A percentile compares a stretch with the other conserved stretches of the same genome.
Evolutionary conservation across 64 coral and sea anemone species (phyloP).

Genomic region (Montipora efflorescens): DNA sequence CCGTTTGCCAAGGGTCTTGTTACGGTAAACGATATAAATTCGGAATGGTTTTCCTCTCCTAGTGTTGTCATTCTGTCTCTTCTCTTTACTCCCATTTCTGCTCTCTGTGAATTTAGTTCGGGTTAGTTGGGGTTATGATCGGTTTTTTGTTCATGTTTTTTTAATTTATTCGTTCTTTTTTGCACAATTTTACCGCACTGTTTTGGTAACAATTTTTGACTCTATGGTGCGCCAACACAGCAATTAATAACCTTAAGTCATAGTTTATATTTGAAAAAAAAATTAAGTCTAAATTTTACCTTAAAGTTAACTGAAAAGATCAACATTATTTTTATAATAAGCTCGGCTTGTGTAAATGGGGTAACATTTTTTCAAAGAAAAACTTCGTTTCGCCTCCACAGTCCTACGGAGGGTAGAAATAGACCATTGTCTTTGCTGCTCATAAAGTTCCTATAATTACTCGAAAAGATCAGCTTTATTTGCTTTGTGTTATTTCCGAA

Average conservation of each 20-base stretch:
- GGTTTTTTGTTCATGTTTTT: no score
- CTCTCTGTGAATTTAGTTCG: neutral
- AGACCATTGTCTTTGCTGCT: neutral
- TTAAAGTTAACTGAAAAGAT: neutral
- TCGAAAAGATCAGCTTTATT: neutral
- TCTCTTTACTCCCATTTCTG: neutral
- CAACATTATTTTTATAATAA: neutral
- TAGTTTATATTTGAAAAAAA: neutral
- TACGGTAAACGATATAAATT: no score
- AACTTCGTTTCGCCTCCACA: neutral
- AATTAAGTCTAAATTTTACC: neutral
- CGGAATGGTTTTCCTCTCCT: neutral
- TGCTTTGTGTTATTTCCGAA: conserved; percentile 15
- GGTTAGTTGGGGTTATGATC: neutral
- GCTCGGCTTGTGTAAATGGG: neutral
- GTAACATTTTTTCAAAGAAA: neutral
- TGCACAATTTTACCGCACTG: no score
- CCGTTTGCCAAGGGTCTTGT: no score
- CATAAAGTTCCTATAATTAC: neutral
- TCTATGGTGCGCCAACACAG: neutral
- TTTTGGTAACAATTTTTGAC: neutral
- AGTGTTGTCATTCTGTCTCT: neutral
- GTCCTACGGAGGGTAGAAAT: neutral
- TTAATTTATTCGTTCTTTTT: no score
- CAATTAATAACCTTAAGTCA: neutral